These are phyloP conservation scores for Maniola jurtina DNA, from an alignment of 1,140 invertebrate genomes.

Conservation along the genomic window DNA sequence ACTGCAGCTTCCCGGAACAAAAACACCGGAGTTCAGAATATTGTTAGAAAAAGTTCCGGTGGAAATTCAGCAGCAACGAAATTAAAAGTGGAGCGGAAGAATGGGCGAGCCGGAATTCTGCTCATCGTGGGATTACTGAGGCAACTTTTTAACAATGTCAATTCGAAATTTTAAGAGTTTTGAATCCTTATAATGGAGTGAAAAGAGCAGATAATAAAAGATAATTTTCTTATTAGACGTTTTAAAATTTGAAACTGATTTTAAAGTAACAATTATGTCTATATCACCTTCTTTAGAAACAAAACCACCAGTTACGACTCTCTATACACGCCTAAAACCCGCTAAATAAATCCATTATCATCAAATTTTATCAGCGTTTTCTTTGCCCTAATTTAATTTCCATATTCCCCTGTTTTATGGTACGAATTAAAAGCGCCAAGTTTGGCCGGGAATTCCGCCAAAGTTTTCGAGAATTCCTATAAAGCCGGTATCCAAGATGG, in stretches of 20 bases:
- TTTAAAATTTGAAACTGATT: too few species aligned
- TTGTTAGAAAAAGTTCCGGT: conserved; percentile 7
- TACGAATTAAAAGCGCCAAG: conserved; percentile 33
- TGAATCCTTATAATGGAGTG: too few species aligned
- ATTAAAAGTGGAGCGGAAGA: conserved; percentile 8
- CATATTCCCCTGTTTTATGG: conserved; percentile 35
- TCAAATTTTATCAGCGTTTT: conserved; percentile 22
- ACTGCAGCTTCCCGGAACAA: conserved; percentile 3
- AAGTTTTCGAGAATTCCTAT: conserved; percentile 38
- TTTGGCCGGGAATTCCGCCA: conserved; percentile 31
- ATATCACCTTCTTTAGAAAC: too few species aligned
- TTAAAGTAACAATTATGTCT: too few species aligned
- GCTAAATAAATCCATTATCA: conserved; percentile 19
- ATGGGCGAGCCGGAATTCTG: not conserved
- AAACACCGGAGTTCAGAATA: not conserved
- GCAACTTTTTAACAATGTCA: too few species aligned
- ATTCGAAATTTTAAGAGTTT: too few species aligned
- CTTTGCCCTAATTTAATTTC: conserved; percentile 36
- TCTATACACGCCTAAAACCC: conserved; percentile 8
- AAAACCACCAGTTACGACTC: too few species aligned
- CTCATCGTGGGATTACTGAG: not conserved
- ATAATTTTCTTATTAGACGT: too few species aligned
- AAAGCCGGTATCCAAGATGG: conserved; percentile 36
- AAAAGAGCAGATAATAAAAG: too few species aligned
- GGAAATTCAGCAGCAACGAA: conserved; percentile 5